Percentiles rank a stretch among this genome's conserved stretches.
Conservation (phyloP, 2,113 vertebrate species). For the Azemiops feae region DNA sequence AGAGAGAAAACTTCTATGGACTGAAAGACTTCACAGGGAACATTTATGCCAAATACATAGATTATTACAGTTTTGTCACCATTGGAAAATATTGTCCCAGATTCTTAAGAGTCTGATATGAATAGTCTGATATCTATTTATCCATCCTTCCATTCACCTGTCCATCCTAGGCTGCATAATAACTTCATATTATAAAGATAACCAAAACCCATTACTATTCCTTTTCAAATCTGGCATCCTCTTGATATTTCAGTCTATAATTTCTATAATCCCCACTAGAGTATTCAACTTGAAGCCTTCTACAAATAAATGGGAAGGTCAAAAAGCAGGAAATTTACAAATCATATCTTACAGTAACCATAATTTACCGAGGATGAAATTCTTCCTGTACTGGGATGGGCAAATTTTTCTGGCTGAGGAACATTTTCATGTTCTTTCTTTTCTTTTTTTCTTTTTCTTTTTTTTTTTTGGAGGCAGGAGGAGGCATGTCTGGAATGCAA, state of each 20-base stretch:
- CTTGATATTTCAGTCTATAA: background rate
- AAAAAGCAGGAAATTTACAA: background rate
- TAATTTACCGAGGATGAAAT: background rate
- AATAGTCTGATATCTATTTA: background rate
- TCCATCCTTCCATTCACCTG: background rate
- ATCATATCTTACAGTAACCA: background rate
- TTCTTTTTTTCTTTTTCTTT: no score
- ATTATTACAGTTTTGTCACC: background rate
- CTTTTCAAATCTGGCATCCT: background rate
- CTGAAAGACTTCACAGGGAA: background rate
- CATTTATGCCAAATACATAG: background rate
- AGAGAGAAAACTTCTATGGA: background rate
- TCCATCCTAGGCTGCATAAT: background rate
- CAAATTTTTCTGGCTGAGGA: background rate
- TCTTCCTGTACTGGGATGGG: background rate
- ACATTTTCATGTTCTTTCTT: background rate
- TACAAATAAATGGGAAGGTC: background rate
- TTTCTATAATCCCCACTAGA: background rate
- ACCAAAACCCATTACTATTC: background rate
- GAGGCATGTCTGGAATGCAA: background rate
- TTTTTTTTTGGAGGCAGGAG: background rate
- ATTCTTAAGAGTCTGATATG: background rate
- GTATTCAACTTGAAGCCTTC: background rate
- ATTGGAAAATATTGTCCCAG: background rate
- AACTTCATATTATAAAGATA: background rate